Conservation (phyloP, 2,113 vertebrate species). For the Xiphophorus hellerii region DNA sequence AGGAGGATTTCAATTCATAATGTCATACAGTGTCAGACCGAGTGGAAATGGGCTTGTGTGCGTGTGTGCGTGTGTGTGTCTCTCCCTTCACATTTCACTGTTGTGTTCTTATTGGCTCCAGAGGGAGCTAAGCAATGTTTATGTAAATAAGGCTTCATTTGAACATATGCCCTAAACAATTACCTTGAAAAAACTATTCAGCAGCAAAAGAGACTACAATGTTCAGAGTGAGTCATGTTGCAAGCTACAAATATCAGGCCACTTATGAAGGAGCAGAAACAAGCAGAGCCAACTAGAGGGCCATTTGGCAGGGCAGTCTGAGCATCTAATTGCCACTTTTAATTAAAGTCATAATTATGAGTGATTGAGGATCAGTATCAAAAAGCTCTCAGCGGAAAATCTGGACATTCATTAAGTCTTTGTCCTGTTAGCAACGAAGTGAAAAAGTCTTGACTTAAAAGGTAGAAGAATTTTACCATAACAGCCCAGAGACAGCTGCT, state of each 20-base stretch:
- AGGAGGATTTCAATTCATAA: constrained; percentile 46
- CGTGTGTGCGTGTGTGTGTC: constrained; percentile 16
- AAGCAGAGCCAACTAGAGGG: constrained; percentile 45
- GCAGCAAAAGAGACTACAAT: constrained; percentile 37
- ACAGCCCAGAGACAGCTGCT: constrained; percentile 11
- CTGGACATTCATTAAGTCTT: constrained; percentile 32
- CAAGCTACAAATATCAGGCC: constrained; percentile 49
- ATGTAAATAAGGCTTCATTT: constrained; percentile 75
- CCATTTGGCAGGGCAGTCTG: constrained; percentile 45
- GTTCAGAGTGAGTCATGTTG: constrained; percentile 39
- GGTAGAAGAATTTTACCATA: background rate
- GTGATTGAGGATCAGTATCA: constrained; percentile 17
- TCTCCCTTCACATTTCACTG: constrained; percentile 15
- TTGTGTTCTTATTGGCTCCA: constrained; percentile 61
- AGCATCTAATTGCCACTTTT: constrained; percentile 25
- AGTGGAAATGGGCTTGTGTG: constrained; percentile 31
- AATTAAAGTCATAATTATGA: constrained; percentile 42
- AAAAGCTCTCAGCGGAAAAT: constrained; percentile 15
- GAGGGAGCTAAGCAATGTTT: constrained; percentile 71
- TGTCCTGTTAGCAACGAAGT: constrained; percentile 32
- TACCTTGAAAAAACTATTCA: constrained; percentile 70
- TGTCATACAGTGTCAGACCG: constrained; percentile 48
- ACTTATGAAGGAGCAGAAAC: constrained; percentile 48
- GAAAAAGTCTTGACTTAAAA: constrained; percentile 14
- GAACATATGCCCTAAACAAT: constrained; percentile 69